Evolutionary conservation across 2,888 invertebrate genomes (phyloP), one percentile per base, ranked within the genome.

Genomic region (Ormia ochracea): DNA sequence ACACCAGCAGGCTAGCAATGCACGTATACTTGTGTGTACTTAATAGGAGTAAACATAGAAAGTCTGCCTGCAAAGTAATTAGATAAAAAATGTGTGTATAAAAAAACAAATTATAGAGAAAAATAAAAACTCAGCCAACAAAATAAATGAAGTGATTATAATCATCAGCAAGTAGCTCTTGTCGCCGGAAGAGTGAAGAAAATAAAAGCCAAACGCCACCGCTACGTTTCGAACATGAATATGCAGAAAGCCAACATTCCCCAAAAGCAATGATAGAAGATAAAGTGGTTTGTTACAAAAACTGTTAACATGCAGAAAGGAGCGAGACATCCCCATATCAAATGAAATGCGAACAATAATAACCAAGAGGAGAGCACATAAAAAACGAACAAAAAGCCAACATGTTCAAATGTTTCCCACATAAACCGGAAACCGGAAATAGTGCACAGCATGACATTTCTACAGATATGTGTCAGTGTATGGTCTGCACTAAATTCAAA

Each of bases 381-480:
- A 43, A 52, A 14, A n/a, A 19, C 19, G 6, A 9, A 33, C 3
- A 17, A 48, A 45, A 19, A 41, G 26, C 43, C 36, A 38, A 50
- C 36, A 74, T 59, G 48, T 68, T 59, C 31, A 58, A 66, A 58
- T 58, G 58, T 58, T 48, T 76, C 9, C 56, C 63, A 63, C 61
- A 58, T 10, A 63, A 72, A 80, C 66, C 80, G 78, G 82, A 81
- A 78, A 81, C 78, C 68, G 81, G 81, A 81, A 73, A 78, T 75
- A 59, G 66, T 56, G 48, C 23, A 77, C 77, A 74, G 69, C 77
- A 63, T 66, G 80, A 68, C 63, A 80, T 80, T 68, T 56, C 48
- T 50, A 68, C 28, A 52, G 45, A 33, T 56, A 65, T 78, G 59
- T 59, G 50, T 28, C 17, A 54, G 28, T 56, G 59, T 66, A 12